Base-by-base conservation (phyloP, 2,797 vertebrate species). In the Cryptoprocta ferox region DNA sequence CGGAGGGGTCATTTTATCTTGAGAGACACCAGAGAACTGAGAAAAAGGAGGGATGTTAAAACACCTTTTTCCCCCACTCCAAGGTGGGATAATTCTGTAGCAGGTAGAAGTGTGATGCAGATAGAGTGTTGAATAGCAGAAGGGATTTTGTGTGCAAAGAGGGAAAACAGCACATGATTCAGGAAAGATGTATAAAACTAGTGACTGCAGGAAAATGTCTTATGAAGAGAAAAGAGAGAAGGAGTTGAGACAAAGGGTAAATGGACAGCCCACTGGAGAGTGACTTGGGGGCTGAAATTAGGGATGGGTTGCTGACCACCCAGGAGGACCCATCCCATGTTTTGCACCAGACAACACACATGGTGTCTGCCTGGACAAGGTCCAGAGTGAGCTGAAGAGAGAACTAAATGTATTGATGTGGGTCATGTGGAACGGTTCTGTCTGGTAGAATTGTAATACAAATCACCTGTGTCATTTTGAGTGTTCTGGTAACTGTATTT, bases 251-350 rank as follows among this genome's bases (percentile, higher is more conserved):
- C 45, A 6, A 6, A 24, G 35, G 21, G 4, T 53, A 21, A 65
- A 53, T 8, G 1, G 45, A 32, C n/a, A 89, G 3, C 9, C 0
- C 45, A n/a, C 1, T 7, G 0, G 32, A 12, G 19, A 8, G 56
- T 59, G 30, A 30, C 89, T 59, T 37, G n/a, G 3, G 4, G 26
- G 18, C 3, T 12, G 15, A 71, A 83, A n/a, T 63, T 30, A 35
- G 26, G 66, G 35, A 71, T 39, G 66, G 21, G 4, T 76, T 1
- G 0, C 18, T 7, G 3, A 24, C 35, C 15, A 18, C 35, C 28
- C 16, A 30, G 12, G 24, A 45, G 39, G 12, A 48, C n/a, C 16
- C 12, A 37, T 9, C 14, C 50, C 37, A 2, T 14, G 2, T 81
- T 56, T 37, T 10, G 18, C 26, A 11, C 11, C 32, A 32, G 3